These are phyloP conservation scores for Bostrychus sinensis DNA, from an alignment of 2,113 vertebrate genomes.

Conservation along the genomic window DNA sequence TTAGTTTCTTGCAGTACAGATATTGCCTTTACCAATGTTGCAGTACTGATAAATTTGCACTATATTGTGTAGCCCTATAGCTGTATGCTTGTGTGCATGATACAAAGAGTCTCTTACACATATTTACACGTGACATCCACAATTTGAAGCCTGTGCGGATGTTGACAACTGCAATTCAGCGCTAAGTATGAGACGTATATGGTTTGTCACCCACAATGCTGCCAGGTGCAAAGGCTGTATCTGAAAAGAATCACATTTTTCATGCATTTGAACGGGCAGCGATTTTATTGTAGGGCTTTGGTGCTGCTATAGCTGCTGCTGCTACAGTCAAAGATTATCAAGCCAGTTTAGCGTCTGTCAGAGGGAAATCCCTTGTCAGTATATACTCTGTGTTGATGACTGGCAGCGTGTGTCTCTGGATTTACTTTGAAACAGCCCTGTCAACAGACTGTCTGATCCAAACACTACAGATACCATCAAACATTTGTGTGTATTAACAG, in stretches of 20 bases:
- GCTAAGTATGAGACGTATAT: slow-evolving; percentile 32
- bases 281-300: slow-evolving; percentile 21
- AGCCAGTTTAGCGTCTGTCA: slow-evolving; percentile 4
- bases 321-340: slow-evolving; percentile 1
- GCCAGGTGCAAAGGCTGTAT: slow-evolving; percentile 8
- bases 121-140: slow-evolving; percentile 29
- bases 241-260: slow-evolving; percentile 15
- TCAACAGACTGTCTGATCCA: slow-evolving; percentile 5
- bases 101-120: neutral
- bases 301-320: neutral
- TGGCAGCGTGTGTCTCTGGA: neutral
- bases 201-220: slow-evolving; percentile 36
- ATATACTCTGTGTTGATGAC: neutral
- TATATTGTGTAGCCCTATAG: no score
- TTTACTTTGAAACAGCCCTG: no score
- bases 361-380: neutral
- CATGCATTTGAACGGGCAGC: slow-evolving; percentile 6
- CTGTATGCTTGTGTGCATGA: neutral
- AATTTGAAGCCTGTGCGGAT: slow-evolving; percentile 12
- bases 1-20: no score
- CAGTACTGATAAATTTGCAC: no score
- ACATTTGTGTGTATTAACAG: slow-evolving; percentile 13
- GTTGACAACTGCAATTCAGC: slow-evolving; percentile 15
- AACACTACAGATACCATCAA: slow-evolving; percentile 9
- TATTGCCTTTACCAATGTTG: no score